Base-by-base conservation (phyloP, 2,888 invertebrate genomes). In the Athalia cordata region DNA sequence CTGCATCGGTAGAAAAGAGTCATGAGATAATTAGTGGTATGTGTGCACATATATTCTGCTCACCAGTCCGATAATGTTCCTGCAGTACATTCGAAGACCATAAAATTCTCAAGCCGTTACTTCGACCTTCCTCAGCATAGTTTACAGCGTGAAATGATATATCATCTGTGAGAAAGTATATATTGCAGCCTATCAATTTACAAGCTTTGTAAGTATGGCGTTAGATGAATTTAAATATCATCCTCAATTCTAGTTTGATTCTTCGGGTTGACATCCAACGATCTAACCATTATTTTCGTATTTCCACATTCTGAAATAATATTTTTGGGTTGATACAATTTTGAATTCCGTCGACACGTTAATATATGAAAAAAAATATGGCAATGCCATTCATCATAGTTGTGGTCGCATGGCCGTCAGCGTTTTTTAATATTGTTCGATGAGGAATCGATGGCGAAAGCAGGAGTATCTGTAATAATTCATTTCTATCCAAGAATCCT, bases 131-230 rank as follows among this genome's bases (percentile, higher is more conserved):
- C 72, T 57, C 72, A 72, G 47, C 72, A 72, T 72, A 72, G 72
- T 72, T 72, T 72, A 59, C 47, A 72, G 72, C 72, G 59, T 72
- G 72, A 72, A 59, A 72, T 72, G 72, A 72, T 72, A 72, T 72
- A 72, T 29, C 2, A 29, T 59, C 72, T 72, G 15, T 47, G 59
- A 72, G 72, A 59, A 72, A 13, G 72, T 59, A 59, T n/a, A n/a
- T n/a, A n/a, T n/a, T n/a, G n/a, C 59, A 72, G 59, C 47, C 72
- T n/a, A 72, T 72, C 72, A 72, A 72, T 72, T 72, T 59, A 59
- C 49, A 59, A 72, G 47, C 57, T 47, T 9, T 72, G 45, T 47
- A 59, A 47, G 72, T 15, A 29, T 29, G 52, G 45, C 72, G 72
- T 59, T 57, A 59, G 57, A 59, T n/a, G 72, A 72, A 72, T 72